phyloP scores from a whole-genome alignment of 1,140 invertebrate species.

The Elysia chlorotica region DNA sequence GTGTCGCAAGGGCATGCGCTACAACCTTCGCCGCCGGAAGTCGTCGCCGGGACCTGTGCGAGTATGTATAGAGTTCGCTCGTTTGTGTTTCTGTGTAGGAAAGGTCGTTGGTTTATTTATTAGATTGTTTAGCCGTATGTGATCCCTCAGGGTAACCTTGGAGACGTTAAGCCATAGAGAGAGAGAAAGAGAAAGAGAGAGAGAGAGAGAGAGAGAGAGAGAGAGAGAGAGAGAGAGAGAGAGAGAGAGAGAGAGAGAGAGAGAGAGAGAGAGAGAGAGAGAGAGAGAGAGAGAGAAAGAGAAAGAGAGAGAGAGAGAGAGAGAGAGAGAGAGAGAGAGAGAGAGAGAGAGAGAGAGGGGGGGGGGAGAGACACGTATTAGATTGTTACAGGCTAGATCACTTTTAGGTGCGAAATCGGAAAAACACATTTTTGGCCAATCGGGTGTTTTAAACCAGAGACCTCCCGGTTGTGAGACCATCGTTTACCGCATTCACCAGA shows the following conservation, averaged over 20 bases:
- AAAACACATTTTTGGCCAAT: too few species aligned
- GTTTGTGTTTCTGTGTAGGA: neutral
- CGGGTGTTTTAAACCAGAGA: too few species aligned
- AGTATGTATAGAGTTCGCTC: constrained; percentile 24
- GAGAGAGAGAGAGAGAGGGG: neutral
- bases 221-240: neutral
- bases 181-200: neutral
- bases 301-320: too few species aligned
- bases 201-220: neutral
- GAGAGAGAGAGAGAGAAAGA: neutral
- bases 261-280: neutral
- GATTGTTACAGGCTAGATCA: neutral
- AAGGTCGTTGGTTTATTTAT: too few species aligned
- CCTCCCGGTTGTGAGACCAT: too few species aligned
- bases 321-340: neutral
- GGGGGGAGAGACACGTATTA: neutral
- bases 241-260: neutral
- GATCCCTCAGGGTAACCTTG: too few species aligned
- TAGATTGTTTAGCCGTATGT: too few species aligned
- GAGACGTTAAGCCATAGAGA: too few species aligned
- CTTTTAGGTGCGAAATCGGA: neutral
- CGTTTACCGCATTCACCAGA: too few species aligned
- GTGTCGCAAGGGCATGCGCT: constrained; percentile 5
- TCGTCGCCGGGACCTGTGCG: constrained; percentile 40
- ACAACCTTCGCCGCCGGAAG: constrained; percentile 20